phyloP scores from a whole-genome alignment of 2,888 invertebrate genomes.

The Hyposoter didymator region DNA sequence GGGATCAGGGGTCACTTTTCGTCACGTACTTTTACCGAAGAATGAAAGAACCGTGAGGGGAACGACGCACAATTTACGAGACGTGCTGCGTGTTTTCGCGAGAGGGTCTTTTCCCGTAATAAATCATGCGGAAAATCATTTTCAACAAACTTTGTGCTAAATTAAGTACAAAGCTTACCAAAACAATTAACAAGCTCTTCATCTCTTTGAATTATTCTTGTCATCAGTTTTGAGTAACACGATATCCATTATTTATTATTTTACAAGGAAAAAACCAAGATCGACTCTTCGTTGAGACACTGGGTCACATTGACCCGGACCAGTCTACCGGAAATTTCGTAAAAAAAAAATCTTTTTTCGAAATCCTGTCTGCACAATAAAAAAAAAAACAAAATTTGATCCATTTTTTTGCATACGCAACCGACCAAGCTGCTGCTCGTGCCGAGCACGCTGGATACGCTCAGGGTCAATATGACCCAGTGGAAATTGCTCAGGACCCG shows the following conservation, averaged over 20 bases:
- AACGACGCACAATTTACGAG: slow-evolving; percentile 15
- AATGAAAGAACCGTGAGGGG: neutral
- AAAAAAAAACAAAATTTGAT: no score
- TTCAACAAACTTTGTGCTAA: neutral
- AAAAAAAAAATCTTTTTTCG: no score
- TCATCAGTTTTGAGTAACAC: neutral
- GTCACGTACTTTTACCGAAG: slow-evolving; percentile 13
- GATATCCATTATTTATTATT: neutral
- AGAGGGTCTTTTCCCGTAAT: slow-evolving; percentile 16
- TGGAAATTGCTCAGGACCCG: neutral
- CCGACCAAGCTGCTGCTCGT: no score
- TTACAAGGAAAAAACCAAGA: neutral
- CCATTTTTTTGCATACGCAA: no score
- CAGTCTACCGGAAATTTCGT: no score
- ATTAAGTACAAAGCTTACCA: neutral
- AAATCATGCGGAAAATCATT: slow-evolving; percentile 18
- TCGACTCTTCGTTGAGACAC: no score
- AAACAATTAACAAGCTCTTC: neutral
- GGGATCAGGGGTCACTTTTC: slow-evolving; percentile 9
- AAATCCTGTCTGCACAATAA: no score
- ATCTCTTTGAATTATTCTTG: neutral
- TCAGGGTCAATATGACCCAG: no score
- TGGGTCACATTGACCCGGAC: no score
- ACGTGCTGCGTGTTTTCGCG: neutral
- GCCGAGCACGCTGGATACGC: no score